phyloP scores from a whole-genome alignment of 2,888 invertebrate genomes.

The Atethmia centrago region DNA sequence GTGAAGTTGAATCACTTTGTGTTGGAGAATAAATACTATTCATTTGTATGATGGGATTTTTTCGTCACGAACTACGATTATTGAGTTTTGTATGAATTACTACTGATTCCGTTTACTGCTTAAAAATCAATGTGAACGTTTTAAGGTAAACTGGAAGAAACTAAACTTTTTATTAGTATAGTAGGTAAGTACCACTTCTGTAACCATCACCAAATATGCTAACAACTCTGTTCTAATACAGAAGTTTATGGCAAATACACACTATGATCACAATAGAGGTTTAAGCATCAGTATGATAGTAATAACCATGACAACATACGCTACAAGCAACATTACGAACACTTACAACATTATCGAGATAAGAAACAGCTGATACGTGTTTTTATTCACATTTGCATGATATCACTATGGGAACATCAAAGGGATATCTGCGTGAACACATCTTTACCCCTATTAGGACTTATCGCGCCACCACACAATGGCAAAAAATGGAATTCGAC shows the following conservation, averaged over 20 bases:
- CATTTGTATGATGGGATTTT: conserved; percentile 30
- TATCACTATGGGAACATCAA: conserved; percentile 57
- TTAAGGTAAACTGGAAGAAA: background rate
- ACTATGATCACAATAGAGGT: background rate
- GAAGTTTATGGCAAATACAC: background rate
- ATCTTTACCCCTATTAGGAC: conserved; percentile 55
- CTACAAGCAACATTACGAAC: conserved; percentile 12
- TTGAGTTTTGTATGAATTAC: background rate
- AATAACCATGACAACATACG: conserved; percentile 21
- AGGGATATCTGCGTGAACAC: conserved; percentile 47
- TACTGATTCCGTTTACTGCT: background rate
- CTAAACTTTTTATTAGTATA: background rate
- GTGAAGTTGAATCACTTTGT: conserved; percentile 40
- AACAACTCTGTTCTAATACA: background rate
- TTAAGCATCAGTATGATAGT: background rate
- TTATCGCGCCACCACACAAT: conserved; percentile 43
- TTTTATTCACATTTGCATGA: conserved; percentile 54
- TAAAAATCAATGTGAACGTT: background rate
- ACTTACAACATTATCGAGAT: conserved; percentile 53
- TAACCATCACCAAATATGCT: background rate
- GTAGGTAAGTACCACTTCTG: background rate
- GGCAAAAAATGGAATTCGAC: conserved; percentile 37
- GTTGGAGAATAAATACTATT: conserved; percentile 35
- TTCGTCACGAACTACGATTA: conserved; percentile 16
- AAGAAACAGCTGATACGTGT: conserved; percentile 50